Conservation (phyloP, 2,888 invertebrate species). For the Parnassius smintheus region DNA sequence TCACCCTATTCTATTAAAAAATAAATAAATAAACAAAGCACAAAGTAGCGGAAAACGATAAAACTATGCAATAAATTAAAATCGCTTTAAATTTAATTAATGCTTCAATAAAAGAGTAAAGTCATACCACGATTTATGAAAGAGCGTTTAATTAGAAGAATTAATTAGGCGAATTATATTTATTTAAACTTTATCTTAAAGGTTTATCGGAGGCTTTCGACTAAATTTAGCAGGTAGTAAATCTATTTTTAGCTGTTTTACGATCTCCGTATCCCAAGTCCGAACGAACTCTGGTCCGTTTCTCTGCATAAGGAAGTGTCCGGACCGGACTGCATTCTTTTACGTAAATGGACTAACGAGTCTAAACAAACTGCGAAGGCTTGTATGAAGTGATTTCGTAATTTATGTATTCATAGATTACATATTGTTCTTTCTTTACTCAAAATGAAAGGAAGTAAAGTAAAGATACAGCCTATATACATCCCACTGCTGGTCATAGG, state of each 20-base stretch:
- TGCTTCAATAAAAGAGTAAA: background rate
- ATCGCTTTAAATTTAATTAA: too few relatives aligned
- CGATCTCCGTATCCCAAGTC: conserved; percentile 12
- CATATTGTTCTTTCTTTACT: background rate
- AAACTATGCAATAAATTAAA: too few relatives aligned
- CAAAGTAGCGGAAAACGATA: too few relatives aligned
- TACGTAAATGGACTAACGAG: conserved; percentile 29
- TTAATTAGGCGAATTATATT: background rate
- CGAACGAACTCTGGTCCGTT: conserved; percentile 1
- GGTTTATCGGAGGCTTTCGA: conserved; percentile 4
- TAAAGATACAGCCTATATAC: too few relatives aligned
- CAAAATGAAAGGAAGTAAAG: too few relatives aligned
- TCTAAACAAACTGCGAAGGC: conserved; percentile 22
- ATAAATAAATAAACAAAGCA: too few relatives aligned
- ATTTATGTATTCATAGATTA: background rate
- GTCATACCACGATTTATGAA: background rate
- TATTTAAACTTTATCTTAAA: background rate
- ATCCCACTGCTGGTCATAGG: too few relatives aligned
- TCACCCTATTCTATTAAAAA: too few relatives aligned
- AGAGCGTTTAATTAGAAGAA: too few relatives aligned
- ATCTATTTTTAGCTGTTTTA: conserved; percentile 25
- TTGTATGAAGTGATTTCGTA: conserved; percentile 1
- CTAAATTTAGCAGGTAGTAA: conserved; percentile 13
- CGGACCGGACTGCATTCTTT: conserved; percentile 31
- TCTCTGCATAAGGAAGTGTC: conserved; percentile 15